phyloP scores from a whole-genome alignment of 2,797 vertebrate genomes.

The Gobio occitaniae region DNA sequence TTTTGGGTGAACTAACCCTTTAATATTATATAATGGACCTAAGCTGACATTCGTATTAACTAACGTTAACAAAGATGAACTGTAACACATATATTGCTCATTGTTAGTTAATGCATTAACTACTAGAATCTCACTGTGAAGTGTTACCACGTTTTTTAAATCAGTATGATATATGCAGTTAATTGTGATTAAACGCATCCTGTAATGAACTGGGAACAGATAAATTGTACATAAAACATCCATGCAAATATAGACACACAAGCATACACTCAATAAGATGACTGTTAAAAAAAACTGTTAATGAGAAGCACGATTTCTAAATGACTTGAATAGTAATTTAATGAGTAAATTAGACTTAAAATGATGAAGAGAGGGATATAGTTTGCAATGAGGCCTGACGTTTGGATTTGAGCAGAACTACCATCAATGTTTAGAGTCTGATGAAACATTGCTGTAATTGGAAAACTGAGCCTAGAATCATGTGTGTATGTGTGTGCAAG shows the following conservation, averaged over 20 bases:
- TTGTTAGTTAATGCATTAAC: not conserved
- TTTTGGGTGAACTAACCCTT: too few species aligned
- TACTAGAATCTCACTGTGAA: too few species aligned
- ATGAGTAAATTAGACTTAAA: not conserved
- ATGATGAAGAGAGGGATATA: not conserved
- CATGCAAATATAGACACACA: slow-evolving; percentile 15
- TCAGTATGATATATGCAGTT: not conserved
- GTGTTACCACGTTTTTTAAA: not conserved
- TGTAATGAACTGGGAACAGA: not conserved
- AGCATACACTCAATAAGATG: not conserved
- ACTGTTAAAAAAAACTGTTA: slow-evolving; percentile 3
- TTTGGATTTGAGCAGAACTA: slow-evolving; percentile 6
- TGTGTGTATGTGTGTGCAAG: not conserved
- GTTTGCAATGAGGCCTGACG: not conserved
- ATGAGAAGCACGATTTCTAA: not conserved
- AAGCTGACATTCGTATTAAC: not conserved
- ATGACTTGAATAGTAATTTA: not conserved
- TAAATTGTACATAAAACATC: not conserved
- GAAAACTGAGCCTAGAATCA: not conserved
- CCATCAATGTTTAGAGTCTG: not conserved
- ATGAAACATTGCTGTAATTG: slow-evolving; percentile 26
- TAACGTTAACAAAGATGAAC: not conserved
- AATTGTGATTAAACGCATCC: not conserved
- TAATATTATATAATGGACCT: not conserved
- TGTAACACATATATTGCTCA: not conserved